Base-by-base conservation (phyloP, 35 echinoderm and acorn worm species). In the Stichopus chloronotus region DNA sequence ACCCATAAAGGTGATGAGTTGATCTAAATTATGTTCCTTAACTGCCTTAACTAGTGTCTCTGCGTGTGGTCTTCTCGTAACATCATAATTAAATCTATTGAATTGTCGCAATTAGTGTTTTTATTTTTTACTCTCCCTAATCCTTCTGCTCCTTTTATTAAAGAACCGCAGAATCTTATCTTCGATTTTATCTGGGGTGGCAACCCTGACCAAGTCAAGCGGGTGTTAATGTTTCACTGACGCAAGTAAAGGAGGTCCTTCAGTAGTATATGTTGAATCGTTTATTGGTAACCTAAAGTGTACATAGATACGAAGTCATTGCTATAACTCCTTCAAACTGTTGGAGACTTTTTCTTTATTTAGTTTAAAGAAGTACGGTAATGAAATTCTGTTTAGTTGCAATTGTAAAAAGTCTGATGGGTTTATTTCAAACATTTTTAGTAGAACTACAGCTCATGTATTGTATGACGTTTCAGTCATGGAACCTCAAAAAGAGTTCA, bases 371-470 rank as follows among this genome's bases (percentile, higher is more conserved):
- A 78, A 23, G n/a, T 78, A 23, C 52, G 76, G 76, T 12, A 78
- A 78, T 9, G 52, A 78, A 43, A 14, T 78, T 78, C 9, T 78
- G 6, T 78, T 22, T 78, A 9, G 5, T 6, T 78, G 76, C 21
- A 78, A 78, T 12, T 78, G n/a, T 22, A 78, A 78, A 23, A 78
- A 78, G 52, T 78, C n/a, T 21, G n/a, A 78, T 78, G n/a, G 23
- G 16, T 78, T 9, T 78, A 78, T 78, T 23, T 21, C 76, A 78
- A 78, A 78, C 52, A 78, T 5, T 23, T 78, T 78, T 78, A 22
- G 23, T 21, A 78, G 20, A 25, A n/a, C n/a, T 78, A 43, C 21
- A 4, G 76, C 52, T 78, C n/a, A 21, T 21, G 76, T 43, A 25
- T 78, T 11, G 76, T 78, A 19, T 23, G 76, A 78, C 9, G 76